Evolutionary conservation across 2,797 vertebrate species (phyloP).

Genomic region (Serranus cabrilla): DNA sequence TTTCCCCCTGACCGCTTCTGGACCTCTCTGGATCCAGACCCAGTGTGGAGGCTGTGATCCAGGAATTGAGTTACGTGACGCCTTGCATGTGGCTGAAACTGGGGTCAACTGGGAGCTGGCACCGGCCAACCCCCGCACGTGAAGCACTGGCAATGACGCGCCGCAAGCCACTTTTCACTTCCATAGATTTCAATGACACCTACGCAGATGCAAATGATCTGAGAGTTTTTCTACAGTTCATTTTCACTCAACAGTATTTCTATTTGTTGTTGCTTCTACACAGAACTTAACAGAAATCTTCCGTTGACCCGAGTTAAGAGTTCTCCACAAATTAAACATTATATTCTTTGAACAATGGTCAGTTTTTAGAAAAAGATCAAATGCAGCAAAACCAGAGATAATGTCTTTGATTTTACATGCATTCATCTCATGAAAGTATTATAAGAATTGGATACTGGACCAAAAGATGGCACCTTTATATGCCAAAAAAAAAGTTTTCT

Average conservation of each 20-base stretch:
- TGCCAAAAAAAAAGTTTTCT: no score
- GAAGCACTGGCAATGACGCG: constrained; percentile 44
- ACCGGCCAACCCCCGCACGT: constrained; percentile 13
- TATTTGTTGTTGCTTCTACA: neutral
- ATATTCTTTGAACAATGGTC: no score
- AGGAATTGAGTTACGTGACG: constrained; percentile 74
- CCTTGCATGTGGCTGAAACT: constrained; percentile 61
- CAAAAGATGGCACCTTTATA: no score
- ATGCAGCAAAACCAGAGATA: no score
- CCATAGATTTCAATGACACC: constrained; percentile 9
- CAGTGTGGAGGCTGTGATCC: constrained; percentile 24
- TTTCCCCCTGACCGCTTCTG: constrained; percentile 60
- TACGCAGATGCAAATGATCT: neutral
- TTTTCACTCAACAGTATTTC: neutral
- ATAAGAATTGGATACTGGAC: no score
- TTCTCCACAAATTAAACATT: neutral
- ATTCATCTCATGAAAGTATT: no score
- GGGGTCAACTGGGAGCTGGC: constrained; percentile 42
- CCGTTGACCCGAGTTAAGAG: neutral
- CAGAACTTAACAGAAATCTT: neutral
- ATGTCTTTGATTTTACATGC: no score
- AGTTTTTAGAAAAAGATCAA: no score
- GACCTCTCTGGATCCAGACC: constrained; percentile 51
- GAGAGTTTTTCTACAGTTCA: neutral
- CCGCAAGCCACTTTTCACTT: neutral